Percentiles rank a stretch among this genome's conserved stretches.
Evolutionary conservation across 2,888 invertebrate species (phyloP).

Genomic region (Stenodema calcarata): DNA sequence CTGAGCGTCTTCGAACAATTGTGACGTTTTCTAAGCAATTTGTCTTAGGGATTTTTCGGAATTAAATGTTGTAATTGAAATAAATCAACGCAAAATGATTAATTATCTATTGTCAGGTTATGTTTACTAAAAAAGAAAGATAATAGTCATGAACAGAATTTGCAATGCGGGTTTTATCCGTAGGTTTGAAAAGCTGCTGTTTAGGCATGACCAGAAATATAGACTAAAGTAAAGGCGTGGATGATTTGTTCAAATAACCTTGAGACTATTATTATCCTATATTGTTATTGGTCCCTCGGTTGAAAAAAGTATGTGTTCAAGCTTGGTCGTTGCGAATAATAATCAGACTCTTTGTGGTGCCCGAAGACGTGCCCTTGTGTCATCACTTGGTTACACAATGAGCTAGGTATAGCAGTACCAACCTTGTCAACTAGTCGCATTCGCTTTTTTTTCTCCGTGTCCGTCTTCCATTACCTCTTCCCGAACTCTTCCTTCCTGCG

Average conservation of each 20-base stretch:
- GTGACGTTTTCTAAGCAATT: too few species aligned
- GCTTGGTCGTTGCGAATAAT: not conserved
- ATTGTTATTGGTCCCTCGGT: not conserved
- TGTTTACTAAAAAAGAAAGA: too few species aligned
- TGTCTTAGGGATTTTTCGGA: too few species aligned
- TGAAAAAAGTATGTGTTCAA: not conserved
- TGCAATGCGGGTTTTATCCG: too few species aligned
- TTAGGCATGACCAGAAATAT: not conserved
- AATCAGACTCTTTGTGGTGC: not conserved
- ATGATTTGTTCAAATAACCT: too few species aligned
- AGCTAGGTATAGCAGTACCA: not conserved
- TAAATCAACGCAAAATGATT: too few species aligned
- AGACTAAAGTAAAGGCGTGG: too few species aligned
- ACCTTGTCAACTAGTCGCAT: conserved; percentile 8
- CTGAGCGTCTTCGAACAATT: too few species aligned
- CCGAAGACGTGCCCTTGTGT: not conserved
- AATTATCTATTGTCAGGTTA: too few species aligned
- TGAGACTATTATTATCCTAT: not conserved
- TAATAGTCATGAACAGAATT: too few species aligned
- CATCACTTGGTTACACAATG: not conserved
- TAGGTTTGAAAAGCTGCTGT: too few species aligned
- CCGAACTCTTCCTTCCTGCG: not conserved
- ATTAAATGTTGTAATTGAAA: too few species aligned
- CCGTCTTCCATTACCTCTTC: not conserved
- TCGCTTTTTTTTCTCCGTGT: not conserved